Evolutionary conservation across 1,140 invertebrate species (phyloP).

Genomic region (Brachionus plicatilis): DNA sequence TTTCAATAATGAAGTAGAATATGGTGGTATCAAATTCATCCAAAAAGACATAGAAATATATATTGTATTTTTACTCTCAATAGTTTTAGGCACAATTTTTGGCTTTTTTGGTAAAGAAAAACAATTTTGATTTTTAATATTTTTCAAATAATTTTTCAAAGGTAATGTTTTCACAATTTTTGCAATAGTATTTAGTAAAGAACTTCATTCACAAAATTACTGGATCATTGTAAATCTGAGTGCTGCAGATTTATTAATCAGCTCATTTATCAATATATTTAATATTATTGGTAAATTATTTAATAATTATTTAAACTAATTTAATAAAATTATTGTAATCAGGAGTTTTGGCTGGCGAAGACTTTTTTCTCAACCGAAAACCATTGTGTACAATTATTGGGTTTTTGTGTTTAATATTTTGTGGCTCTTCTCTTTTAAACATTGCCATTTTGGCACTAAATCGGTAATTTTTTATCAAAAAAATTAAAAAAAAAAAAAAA

Average conservation of each 20-base stretch:
- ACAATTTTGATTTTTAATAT: not conserved
- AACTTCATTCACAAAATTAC: not conserved
- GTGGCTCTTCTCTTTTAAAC: not conserved
- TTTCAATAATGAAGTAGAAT: not conserved
- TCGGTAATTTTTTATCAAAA: not conserved
- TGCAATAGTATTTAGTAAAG: not conserved
- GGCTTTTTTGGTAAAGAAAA: not conserved
- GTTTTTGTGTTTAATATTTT: not conserved
- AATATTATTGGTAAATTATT: not conserved
- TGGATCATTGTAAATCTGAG: slow-evolving; percentile 3
- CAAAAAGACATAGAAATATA: not conserved
- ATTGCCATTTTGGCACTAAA: not conserved
- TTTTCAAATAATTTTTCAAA: not conserved
- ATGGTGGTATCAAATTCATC: not conserved
- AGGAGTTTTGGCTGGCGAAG: not conserved
- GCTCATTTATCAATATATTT: slow-evolving; percentile 18
- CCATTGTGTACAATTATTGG: not conserved
- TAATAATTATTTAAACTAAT: not conserved
- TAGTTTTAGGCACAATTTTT: not conserved
- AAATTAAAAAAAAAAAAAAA: not conserved
- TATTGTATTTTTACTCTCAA: not conserved
- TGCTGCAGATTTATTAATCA: not conserved
- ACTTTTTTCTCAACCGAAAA: not conserved
- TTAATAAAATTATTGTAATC: not conserved
- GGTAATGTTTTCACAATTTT: not conserved